Conservation (phyloP, 1,140 invertebrate genomes). For the Bemisia tabaci region DNA sequence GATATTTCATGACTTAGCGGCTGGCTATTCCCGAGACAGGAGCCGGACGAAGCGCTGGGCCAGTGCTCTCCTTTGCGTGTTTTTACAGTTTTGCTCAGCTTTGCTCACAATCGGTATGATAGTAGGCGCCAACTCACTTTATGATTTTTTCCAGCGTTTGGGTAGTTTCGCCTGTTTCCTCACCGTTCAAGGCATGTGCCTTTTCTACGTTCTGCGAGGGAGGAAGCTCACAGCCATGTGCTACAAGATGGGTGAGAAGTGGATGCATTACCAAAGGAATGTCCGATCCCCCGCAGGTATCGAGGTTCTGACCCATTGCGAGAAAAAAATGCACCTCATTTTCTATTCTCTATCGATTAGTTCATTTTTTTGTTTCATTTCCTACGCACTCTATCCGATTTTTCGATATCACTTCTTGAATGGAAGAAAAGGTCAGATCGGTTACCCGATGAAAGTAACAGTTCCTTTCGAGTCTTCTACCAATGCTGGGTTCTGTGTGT, state of each 20-base stretch:
- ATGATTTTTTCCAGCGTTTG: not conserved
- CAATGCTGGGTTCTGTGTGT: not conserved
- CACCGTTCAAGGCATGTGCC: not conserved
- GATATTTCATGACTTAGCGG: too few relatives aligned
- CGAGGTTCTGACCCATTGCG: not conserved
- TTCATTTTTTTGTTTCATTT: not conserved
- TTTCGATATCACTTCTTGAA: not conserved
- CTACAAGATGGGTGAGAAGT: not conserved
- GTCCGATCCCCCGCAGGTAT: not conserved
- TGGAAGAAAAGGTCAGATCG: not conserved
- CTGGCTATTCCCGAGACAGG: too few relatives aligned
- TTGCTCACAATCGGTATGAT: too few relatives aligned
- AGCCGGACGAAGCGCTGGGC: too few relatives aligned
- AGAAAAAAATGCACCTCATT: not conserved
- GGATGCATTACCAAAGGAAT: too few relatives aligned
- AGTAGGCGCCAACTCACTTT: not conserved
- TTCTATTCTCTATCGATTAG: not conserved
- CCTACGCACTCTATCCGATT: not conserved
- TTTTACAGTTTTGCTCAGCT: too few relatives aligned
- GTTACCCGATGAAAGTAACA: not conserved
- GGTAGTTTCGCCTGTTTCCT: not conserved
- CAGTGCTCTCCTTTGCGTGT: too few relatives aligned
- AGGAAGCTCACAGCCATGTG: not conserved
- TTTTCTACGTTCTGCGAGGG: not conserved
- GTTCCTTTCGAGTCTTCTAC: not conserved